Evolutionary conservation across 30 jellyfish, hydroid and myxozoan genomes (phyloP).

Genomic region (Sanderia malayensis): DNA sequence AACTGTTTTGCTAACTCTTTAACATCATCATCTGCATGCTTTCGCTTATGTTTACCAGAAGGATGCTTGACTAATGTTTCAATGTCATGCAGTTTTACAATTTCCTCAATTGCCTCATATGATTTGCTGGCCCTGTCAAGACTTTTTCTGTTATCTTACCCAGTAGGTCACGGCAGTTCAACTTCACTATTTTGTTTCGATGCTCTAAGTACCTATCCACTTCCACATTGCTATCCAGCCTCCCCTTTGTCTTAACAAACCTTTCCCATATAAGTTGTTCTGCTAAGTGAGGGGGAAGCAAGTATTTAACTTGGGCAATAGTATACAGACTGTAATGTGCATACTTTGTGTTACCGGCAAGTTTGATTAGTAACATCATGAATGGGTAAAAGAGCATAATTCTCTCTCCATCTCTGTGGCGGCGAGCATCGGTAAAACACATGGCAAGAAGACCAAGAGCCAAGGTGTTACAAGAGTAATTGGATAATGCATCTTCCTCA

Average conservation of each 20-base stretch:
- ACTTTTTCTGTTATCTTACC: background rate
- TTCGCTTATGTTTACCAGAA: constrained; percentile 1
- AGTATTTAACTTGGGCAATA: constrained; percentile 17
- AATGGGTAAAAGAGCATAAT: constrained; percentile 27
- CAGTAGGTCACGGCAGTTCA: constrained; percentile 3
- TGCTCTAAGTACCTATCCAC: constrained; percentile 33
- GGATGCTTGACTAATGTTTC: background rate
- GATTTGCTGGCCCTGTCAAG: constrained; percentile 8
- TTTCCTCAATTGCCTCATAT: background rate
- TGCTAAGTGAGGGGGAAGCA: constrained; percentile 30
- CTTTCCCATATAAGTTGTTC: constrained; percentile 13
- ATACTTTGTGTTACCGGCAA: background rate
- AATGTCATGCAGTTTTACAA: background rate
- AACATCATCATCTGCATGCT: background rate
- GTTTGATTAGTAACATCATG: constrained; percentile 23
- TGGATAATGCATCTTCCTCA: constrained; percentile 29
- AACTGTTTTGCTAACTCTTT: constrained; percentile 20
- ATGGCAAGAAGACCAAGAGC: constrained; percentile 29
- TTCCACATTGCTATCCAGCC: constrained; percentile 16
- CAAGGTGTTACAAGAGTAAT: constrained; percentile 35
- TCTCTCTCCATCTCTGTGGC: constrained; percentile 25
- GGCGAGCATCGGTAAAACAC: constrained; percentile 34
- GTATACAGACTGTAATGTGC: constrained; percentile 24
- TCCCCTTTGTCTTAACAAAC: constrained; percentile 19
- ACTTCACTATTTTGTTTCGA: constrained; percentile 18